Base-by-base conservation (phyloP, 2,888 invertebrate species). In the Acleris holmiana region DNA sequence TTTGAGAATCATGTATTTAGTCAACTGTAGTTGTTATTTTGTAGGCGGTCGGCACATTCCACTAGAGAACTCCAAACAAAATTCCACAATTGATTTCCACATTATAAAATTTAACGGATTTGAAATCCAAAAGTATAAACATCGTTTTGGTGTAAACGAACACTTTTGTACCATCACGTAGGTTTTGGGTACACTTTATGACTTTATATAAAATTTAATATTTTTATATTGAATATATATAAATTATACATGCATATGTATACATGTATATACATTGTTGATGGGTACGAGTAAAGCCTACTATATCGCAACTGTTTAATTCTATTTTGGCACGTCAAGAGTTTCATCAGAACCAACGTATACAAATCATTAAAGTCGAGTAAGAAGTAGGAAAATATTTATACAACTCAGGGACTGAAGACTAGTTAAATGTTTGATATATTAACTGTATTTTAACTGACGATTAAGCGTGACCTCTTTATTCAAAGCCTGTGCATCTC, bases 141-240 rank as follows among this genome's bases (percentile, higher is more conserved):
- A 85, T 89, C 85, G 83, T 91, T 86, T 91, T 88, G 89, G 91
- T 86, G 90, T 83, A 73, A 77, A 73, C 73, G 79, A 84, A 80
- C 86, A 88, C 89, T 85, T 90, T 90, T 89, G 91, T 91, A 91
- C 91, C 91, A 91, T 87, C 89, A 89, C 88, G 91, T 92, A 92
- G 91, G 91, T 91, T 92, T 92, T 92, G 92, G 92, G 92, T 92
- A 92, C 92, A 91, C 90, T 92, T 92, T 92, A 91, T 91, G 91
- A 91, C 91, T 92, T 92, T 92, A 91, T 91, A 92, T 91, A 84
- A 92, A 92, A 91, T 91, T 91, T 91, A 84, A 91, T 91, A 91
- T 92, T 92, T 92, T 92, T 92, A 88, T 91, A 91, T 90, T 91
- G 87, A 90, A 91, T 91, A 91, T 91, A 91, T 91, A 91, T 91